Evolutionary conservation across 2,797 vertebrate species (phyloP).

Genomic region (Crocidura indochinensis): DNA sequence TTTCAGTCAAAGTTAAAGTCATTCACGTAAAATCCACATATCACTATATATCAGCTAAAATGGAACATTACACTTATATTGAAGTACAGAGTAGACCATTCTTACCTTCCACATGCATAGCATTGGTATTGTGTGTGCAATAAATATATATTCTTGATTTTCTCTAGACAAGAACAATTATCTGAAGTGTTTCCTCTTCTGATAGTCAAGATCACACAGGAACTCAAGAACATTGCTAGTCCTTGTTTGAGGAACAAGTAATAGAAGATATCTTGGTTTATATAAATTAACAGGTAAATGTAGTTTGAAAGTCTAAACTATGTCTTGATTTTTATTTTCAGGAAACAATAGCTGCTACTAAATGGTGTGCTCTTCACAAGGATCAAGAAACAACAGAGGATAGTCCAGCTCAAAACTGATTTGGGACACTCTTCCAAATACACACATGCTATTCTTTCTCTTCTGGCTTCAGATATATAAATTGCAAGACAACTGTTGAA

Average conservation of each 20-base stretch:
- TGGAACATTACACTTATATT: too few species aligned
- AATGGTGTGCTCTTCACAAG: fast-evolving
- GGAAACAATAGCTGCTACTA: fast-evolving
- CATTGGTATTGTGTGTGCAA: too few species aligned
- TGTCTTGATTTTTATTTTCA: constrained; percentile 28
- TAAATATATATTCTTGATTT: too few species aligned
- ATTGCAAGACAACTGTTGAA: constrained; percentile 62
- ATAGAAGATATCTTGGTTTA: not conserved
- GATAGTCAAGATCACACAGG: too few species aligned
- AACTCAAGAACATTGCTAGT: not conserved
- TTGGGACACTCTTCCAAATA: not conserved
- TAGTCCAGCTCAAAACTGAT: not conserved
- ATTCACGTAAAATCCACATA: too few species aligned
- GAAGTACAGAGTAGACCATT: too few species aligned
- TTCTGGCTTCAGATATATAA: not conserved
- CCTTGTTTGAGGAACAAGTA: not conserved
- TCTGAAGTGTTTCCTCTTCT: too few species aligned
- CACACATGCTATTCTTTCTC: not conserved
- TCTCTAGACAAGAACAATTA: fast-evolving
- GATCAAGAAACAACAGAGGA: not conserved
- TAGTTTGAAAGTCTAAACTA: not conserved
- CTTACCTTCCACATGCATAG: too few species aligned
- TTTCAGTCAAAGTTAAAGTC: too few species aligned
- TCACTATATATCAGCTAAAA: too few species aligned
- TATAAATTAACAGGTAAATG: too few species aligned